Base-by-base conservation (phyloP, 2,888 invertebrate species). In the Hydroisotoma schaefferi region DNA sequence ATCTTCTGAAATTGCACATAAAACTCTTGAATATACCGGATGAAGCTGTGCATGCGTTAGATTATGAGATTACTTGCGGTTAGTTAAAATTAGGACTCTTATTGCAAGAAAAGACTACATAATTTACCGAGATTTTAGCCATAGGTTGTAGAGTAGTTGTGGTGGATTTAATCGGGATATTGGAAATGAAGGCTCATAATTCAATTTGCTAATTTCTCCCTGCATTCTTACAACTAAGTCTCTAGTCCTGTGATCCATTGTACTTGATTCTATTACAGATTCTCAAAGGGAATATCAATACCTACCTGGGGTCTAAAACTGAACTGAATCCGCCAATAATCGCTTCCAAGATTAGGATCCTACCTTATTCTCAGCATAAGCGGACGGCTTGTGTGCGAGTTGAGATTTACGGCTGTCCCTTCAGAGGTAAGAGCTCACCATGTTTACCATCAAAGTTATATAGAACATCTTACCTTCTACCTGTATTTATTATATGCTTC, bases 331-430 rank as follows among this genome's bases (percentile, higher is more conserved):
- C 91, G 46, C 90, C 91, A 0, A 89, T 94, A 74, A 84, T 94
- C 44, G 91, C 91, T n/a, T 87, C 87, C 61, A 85, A 86, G 78
- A 85, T 94, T 29, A 84, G 94, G 44, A 89, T 94, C 79, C 86
- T 90, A 69, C 94, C 94, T 0, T 90, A 87, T 80, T 89, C 90
- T 68, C 84, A 86, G 55, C 87, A 89, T 74, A 87, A 88, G 0
- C 80, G 92, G 57, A 93, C 91, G 0, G 89, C 93, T 49, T 94
- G 94, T 79, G 89, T 94, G 89, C 80, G 94, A 69, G 89, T 94
- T 38, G 94, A 94, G 76, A 80, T 94, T 59, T 92, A 89, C 76
- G 94, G 94, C 65, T 94, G 94, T 78, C 77, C 81, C 37, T 87
- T 86, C 84, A 82, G 83, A 77, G 86, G 87, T 87, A 78, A 83